Conservation (phyloP, 2,113 vertebrate genomes). For the Cyprinodon variegatus region DNA sequence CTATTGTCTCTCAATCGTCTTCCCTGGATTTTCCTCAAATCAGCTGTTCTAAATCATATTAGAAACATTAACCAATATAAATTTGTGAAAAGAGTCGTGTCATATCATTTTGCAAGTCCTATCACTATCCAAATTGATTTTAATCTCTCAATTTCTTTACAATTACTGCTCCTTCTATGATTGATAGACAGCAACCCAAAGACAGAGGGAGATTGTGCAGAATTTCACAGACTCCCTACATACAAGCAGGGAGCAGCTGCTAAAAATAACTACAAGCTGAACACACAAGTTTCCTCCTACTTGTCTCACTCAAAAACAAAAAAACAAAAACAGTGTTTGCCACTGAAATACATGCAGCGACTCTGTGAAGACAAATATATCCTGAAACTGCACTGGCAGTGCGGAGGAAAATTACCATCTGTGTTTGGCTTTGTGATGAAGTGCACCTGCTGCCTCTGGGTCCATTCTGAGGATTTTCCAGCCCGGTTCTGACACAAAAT, state of each 20-base stretch:
- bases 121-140: neutral
- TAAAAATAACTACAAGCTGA: constrained; percentile 73
- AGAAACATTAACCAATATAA: neutral
- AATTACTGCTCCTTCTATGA: constrained; percentile 3
- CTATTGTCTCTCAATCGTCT: neutral
- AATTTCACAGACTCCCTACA: constrained; percentile 42
- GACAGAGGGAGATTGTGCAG: constrained; percentile 33
- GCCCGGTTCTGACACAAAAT: constrained; percentile 36
- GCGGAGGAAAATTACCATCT: constrained; percentile 34
- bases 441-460: constrained; percentile 49
- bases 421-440: constrained; percentile 48
- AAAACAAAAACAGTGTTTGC: neutral
- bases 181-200: constrained; percentile 15
- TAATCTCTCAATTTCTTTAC: neutral
- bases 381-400: constrained; percentile 29
- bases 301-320: constrained; percentile 46
- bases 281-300: constrained; percentile 58
- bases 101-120: neutral
- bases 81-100: neutral
- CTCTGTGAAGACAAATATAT: constrained; percentile 41
- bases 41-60: neutral
- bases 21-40: too few relatives aligned
- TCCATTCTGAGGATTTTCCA: constrained; percentile 28
- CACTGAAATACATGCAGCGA: constrained; percentile 33
- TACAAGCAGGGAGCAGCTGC: constrained; percentile 51